Base-by-base conservation (phyloP, 2,797 vertebrate genomes). In the Cyclopterus lumpus region DNA sequence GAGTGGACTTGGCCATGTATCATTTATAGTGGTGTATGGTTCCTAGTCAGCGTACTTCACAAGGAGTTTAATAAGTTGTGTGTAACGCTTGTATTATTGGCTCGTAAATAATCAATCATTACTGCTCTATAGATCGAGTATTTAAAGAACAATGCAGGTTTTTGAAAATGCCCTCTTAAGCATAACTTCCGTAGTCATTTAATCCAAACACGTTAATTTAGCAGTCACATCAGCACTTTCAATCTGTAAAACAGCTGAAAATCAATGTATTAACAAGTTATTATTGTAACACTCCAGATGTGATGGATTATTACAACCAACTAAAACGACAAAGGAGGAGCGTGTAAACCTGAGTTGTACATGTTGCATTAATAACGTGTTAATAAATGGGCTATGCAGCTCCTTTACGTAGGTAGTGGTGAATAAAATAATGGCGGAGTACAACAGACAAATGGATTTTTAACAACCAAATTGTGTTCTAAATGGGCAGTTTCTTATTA, bases 81-180 rank as follows among this genome's bases (percentile, higher is more conserved):
- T 34, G 49, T 64, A 68, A 69, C 62, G 15, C 38, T 51, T 73
- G 60, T 55, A 69, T 73, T 51, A 77, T 64, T 54, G 16, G 32
- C 10, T 49, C 14, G 54, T 70, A 32, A 18, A 79, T 44, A 8
- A 51, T 68, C 2, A 26, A 53, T 44, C 15, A 77, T 71, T 6
- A 57, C 55, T 49, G 38, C 14, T 60, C 54, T 63, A 46, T 61
- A 51, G 12, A 57, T 61, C 6, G 34, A 60, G 42, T 62, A 48
- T 73, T 59, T 6, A 67, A 26, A 60, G 24, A 69, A 59, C 2
- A 53, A 59, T 36, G 16, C 67, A 40, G 28, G 57, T 32, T 67
- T 44, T 42, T 36, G 26, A 72, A 51, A 57, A 26, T 24, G 3
- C 8, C 40, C 18, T 54, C 26, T n/a, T 64, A 42, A 49, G 28